Evolutionary conservation across 2,797 vertebrate species (phyloP), one percentile per base, ranked within the genome.

Genomic region (Tapera naevia): DNA sequence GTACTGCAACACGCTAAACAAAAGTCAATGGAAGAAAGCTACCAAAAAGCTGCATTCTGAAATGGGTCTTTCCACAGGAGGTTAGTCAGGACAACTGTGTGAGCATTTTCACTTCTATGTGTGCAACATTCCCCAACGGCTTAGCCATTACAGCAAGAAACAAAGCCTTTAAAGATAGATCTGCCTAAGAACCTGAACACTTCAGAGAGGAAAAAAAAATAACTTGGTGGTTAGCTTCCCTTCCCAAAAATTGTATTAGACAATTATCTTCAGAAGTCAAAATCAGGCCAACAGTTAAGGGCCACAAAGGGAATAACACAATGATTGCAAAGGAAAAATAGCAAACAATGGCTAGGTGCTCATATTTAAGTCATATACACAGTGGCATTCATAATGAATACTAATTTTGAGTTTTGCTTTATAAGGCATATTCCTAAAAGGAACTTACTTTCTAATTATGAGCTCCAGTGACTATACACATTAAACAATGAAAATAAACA

Each of bases 391-490:
- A 67, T 73, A 88, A 93, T 73, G 78, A 91, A 96, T 82, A 80
- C 74, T 79, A 79, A 93, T 91, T 93, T 51, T 73, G 53, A 84
- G 80, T 72, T 90, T 80, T 94, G 64, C 80, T 93, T 94, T 95
- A 91, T 88, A 93, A 91, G 78, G 80, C 80, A 80, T 76, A 73
- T 86, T 95, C 80, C 83, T 96, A 91, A 91, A 97, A 96, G 76
- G 61, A 96, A 93, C 88, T 90, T 96, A 90, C 90, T 96, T 96
- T 96, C 93, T 93, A 95, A 95, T 96, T 96, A 96, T 88, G 89
- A 96, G 95, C 93, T 96, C 83, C 95, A 96, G 83, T 96, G 93
- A 88, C 89, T 94, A 76, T 87, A 89, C 95, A 94, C 74, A 86
- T 94, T 97, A 96, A 96, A 90, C 94, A 96, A 94, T 71, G 86